Evolutionary conservation across 1,140 invertebrate species (phyloP).

Genomic region (Diprion similis): DNA sequence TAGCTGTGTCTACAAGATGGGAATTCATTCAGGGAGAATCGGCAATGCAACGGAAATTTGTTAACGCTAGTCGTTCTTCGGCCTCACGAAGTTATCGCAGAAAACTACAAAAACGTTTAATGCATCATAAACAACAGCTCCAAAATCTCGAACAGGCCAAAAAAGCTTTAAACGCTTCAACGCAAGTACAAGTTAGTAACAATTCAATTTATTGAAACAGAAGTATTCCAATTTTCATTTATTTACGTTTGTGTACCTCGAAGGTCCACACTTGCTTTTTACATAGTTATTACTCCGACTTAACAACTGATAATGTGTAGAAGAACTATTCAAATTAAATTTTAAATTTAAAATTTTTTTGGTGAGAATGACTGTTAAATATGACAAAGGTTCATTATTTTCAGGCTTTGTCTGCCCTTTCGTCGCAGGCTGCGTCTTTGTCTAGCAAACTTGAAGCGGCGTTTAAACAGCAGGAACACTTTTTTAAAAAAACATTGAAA

Average conservation of each 20-base stretch:
- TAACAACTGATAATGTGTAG: not conserved
- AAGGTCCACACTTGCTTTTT: not conserved
- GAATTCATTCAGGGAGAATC: slow-evolving; percentile 81
- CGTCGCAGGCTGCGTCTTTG: slow-evolving; percentile 58
- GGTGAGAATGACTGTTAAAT: no score
- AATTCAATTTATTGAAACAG: not conserved
- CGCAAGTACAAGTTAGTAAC: slow-evolving; percentile 61
- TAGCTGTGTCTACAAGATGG: slow-evolving; percentile 70
- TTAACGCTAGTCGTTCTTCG: slow-evolving; percentile 53
- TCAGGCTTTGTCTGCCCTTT: slow-evolving; percentile 54
- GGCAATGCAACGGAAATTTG: slow-evolving; percentile 67
- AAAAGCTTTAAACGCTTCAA: slow-evolving; percentile 65
- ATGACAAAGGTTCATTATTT: slow-evolving; percentile 5
- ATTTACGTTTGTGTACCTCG: slow-evolving; percentile 11
- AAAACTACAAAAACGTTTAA: slow-evolving; percentile 75
- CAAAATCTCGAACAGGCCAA: slow-evolving; percentile 72
- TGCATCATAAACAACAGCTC: slow-evolving; percentile 75
- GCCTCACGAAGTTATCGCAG: slow-evolving; percentile 67
- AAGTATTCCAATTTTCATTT: slow-evolving; percentile 20
- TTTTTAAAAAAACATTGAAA: slow-evolving; percentile 65
- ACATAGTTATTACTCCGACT: no score
- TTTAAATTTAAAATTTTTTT: no score
- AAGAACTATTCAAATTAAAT: no score
- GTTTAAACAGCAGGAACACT: slow-evolving; percentile 67
- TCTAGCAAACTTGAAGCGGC: slow-evolving; percentile 62